Evolutionary conservation across 2,797 vertebrate species (phyloP), one percentile per base, ranked within the genome.

Genomic region (Poecilia gillii): DNA sequence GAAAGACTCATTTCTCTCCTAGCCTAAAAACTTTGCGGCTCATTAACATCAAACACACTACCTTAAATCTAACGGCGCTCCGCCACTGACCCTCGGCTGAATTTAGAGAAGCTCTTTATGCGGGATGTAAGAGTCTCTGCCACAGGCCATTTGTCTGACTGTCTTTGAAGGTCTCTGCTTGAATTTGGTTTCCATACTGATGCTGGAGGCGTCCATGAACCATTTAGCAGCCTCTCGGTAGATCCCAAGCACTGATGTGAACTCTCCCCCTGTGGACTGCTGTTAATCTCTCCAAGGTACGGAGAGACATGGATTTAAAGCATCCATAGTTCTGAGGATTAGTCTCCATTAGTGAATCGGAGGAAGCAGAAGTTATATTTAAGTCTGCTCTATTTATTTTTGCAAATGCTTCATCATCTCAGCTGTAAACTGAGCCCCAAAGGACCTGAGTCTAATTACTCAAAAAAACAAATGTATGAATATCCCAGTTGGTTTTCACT

Each of bases 301-400:
- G 77, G 72, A 77, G 78, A 85, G 73, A 84, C 80, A 55, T 87
- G 86, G 87, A 90, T 92, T 93, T 88, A 59, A 87, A 70, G 75
- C 77, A 75, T 66, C 25, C 57, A 72, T 81, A 68, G 85, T 16
- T 45, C 72, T 75, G 78, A 77, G 86, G 86, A 93, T 92, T 91
- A 93, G 86, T 89, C 81, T 81, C 90, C 88, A 93, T 93, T 90
- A 92, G 85, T 51, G 77, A 85, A 83, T 92, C 89, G 90, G 91
- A 89, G 87, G 77, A 53, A 73, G 68, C 78, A 85, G 72, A 90
- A 89, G 82, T 90, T 81, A 84, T 81, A 89, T 90, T 89, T 91
- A 82, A 89, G 80, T 91, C 89, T 88, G 84, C 81, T 84, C 59
- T 88, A 81, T 90, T 90, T 90, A 87, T 89, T 87, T 89, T 81